Base-by-base conservation (phyloP, 2,888 invertebrate species). In the Rhingia rostrata region DNA sequence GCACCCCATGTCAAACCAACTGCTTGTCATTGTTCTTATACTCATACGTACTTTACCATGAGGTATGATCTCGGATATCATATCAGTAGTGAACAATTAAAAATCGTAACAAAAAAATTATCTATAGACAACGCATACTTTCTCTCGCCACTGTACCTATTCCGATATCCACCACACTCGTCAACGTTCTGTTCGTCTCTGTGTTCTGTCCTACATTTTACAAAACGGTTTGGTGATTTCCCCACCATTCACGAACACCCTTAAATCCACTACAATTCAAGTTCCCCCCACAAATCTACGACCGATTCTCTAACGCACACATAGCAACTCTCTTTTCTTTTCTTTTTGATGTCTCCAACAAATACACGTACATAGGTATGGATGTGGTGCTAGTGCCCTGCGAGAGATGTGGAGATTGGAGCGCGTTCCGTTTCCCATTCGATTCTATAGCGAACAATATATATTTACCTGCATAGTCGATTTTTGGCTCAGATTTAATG, bases 361-460 rank as follows among this genome's bases (percentile, higher is more conserved):
- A n/a, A n/a, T n/a, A 12, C 4, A 4, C 9, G 37, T 12, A 3
- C 39, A 56, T 14, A 5, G 1, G 10, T 30, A 49, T 30, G 14
- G 4, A 49, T 22, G n/a, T n/a, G 22, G 30, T 22, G 22, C 9
- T 35, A 41, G 39, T 39, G 39, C 47, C 64, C 58, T 41, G 49
- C 41, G 41, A 58, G 58, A 33, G 32, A 56, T 2, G 22, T 66
- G 37, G 56, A 12, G 6, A 39, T 32, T 10, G 32, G 41, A 47
- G 56, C 35, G 64, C 41, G 74, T 74, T 74, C 49, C 56, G 63
- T 30, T 66, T 66, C 49, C 22, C 49, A 51, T 35, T 64, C 49
- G 47, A 66, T 66, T 74, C 64, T 39, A 9, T 14, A 39, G 49
- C 39, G 39, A 47, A 47, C 47, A 54, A 43, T 73, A 45, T 45